Evolutionary conservation across 2,113 vertebrate species (phyloP).

Genomic region (Serinus canaria): DNA sequence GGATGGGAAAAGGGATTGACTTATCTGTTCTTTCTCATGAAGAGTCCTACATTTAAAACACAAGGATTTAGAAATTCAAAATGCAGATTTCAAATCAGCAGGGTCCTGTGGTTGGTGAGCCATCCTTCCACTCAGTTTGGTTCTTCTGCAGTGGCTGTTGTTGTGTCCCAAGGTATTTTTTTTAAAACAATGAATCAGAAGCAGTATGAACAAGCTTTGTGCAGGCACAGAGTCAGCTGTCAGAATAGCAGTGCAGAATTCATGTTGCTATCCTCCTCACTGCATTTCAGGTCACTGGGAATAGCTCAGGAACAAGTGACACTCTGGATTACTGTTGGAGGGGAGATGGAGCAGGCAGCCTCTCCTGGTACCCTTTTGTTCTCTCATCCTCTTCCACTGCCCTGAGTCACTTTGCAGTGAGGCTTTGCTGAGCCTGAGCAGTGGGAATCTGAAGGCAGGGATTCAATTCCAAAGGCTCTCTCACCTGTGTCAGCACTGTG

Average conservation of each 20-base stretch:
- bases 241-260: neutral
- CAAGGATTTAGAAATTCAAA: neutral
- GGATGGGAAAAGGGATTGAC: neutral
- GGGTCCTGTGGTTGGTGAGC: neutral
- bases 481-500: neutral
- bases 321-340: neutral
- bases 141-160: neutral
- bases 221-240: neutral
- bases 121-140: neutral
- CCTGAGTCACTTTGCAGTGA: neutral
- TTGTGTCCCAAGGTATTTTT: neutral
- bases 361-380: neutral
- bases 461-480: neutral
- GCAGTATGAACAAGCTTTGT: neutral
- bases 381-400: neutral
- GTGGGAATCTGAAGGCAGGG: neutral
- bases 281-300: constrained; percentile 4
- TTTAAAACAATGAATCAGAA: neutral
- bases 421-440: neutral
- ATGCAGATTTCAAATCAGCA: neutral
- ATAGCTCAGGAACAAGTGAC: constrained; percentile 17
- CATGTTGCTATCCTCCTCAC: neutral
- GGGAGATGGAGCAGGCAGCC: neutral
- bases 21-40: neutral
- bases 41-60: neutral